phyloP scores from a whole-genome alignment of 2,888 invertebrate species.

The Drosophila aldrichi region DNA sequence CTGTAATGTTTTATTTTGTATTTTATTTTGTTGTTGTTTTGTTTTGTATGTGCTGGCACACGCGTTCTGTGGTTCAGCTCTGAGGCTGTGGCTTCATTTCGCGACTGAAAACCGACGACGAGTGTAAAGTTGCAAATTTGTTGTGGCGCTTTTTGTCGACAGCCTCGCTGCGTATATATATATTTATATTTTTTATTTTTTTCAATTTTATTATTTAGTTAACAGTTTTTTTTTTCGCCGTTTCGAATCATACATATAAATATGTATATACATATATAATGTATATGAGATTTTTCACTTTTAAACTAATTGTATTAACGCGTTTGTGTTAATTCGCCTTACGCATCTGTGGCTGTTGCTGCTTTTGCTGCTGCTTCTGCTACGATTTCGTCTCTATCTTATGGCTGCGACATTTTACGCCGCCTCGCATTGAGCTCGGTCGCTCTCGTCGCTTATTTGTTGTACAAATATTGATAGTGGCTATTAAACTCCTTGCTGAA shows the following conservation, averaged over 20 bases:
- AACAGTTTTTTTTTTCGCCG: constrained; percentile 40
- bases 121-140: constrained; percentile 74
- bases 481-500: constrained; percentile 61
- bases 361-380: neutral
- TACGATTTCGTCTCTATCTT: constrained; percentile 45
- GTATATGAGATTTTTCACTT: constrained; percentile 65
- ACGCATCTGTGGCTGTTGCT: constrained; percentile 59
- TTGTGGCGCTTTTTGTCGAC: constrained; percentile 68
- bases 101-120: constrained; percentile 73
- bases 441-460: constrained; percentile 66
- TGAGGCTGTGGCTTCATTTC: constrained; percentile 75
- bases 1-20: constrained; percentile 6
- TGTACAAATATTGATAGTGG: constrained; percentile 72
- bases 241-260: constrained; percentile 24
- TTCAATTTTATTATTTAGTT: constrained; percentile 45
- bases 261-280: constrained; percentile 17
- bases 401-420: constrained; percentile 45
- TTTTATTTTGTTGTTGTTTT: neutral
- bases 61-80: constrained; percentile 60
- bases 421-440: constrained; percentile 22
- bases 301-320: constrained; percentile 79
- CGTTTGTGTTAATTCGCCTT: constrained; percentile 70
- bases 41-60: constrained; percentile 19
- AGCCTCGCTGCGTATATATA: constrained; percentile 44
- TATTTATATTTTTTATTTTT: constrained; percentile 38